phyloP scores from a whole-genome alignment of 2,113 vertebrate species.

The Xenopus laevis region DNA sequence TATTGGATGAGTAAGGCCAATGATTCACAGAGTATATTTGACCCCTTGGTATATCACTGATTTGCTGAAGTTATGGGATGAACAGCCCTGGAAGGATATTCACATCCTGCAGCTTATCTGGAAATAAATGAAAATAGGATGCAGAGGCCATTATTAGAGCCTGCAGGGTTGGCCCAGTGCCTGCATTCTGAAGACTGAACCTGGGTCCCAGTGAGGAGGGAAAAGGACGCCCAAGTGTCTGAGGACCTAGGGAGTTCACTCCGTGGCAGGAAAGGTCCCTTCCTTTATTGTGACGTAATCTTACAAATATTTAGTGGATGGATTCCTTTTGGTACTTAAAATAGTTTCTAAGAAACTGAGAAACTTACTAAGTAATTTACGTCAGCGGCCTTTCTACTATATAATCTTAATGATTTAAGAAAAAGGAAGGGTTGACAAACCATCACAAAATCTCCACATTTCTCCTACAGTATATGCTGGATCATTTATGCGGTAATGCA shows the following conservation, averaged over 20 bases:
- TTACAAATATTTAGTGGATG: conserved; percentile 16
- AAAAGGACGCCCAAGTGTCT: conserved; percentile 36
- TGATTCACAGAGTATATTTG: too few species aligned
- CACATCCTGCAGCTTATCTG: conserved; percentile 14
- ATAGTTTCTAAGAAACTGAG: not conserved
- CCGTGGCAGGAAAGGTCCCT: conserved; percentile 27
- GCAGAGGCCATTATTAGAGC: not conserved
- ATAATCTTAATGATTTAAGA: too few species aligned
- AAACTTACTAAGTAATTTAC: not conserved
- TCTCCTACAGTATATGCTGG: too few species aligned
- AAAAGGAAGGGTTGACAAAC: too few species aligned
- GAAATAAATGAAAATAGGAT: conserved; percentile 2
- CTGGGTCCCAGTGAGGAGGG: conserved; percentile 4
- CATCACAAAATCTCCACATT: too few species aligned
- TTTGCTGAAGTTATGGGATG: conserved; percentile 1
- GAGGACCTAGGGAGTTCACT: conserved; percentile 11
- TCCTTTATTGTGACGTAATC: conserved; percentile 20
- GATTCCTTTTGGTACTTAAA: conserved; percentile 1
- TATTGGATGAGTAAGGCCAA: too few species aligned
- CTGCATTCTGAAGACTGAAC: conserved; percentile 10
- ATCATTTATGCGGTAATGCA: too few species aligned
- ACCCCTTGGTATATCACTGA: conserved; percentile 9
- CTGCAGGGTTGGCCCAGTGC: not conserved
- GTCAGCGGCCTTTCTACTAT: not conserved
- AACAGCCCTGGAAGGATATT: conserved; percentile 18